Percentiles rank a stretch among this genome's conserved stretches.
phyloP scores from a whole-genome alignment of 2,797 vertebrate species.

The Capromys pilorides region DNA sequence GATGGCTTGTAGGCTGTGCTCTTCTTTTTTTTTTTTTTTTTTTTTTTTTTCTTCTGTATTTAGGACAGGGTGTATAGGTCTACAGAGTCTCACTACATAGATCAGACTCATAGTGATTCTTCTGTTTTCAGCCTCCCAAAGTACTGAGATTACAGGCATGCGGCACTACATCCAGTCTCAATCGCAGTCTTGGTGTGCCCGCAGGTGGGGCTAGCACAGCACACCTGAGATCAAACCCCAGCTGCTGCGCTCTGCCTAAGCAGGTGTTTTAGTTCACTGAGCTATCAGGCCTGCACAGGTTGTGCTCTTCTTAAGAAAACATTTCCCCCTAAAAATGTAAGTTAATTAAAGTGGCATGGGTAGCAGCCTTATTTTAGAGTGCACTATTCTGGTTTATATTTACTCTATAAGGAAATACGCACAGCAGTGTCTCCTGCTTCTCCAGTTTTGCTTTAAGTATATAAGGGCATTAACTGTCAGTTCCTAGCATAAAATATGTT shows the following conservation, averaged over 20 bases:
- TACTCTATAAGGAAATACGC: background rate
- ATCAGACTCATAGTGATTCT: too few species aligned
- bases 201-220: too few species aligned
- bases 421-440: background rate
- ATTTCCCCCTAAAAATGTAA: conserved; percentile 3
- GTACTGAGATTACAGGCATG: too few species aligned
- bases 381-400: background rate
- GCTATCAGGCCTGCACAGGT: too few species aligned
- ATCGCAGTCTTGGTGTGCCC: too few species aligned
- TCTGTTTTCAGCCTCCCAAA: too few species aligned
- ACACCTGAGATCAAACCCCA: too few species aligned
- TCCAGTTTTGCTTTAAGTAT: background rate
- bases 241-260: too few species aligned
- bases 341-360: background rate
- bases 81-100: too few species aligned
- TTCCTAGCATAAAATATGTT: background rate
- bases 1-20: background rate
- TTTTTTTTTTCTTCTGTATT: background rate
- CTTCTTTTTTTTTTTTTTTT: background rate
- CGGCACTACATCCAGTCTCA: too few species aligned
- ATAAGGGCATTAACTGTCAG: background rate
- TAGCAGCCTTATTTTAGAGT: background rate
- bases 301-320: conserved; percentile 25
- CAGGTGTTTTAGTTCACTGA: too few species aligned
- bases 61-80: too few species aligned